Percentiles rank a stretch among this genome's conserved stretches.
phyloP scores from a whole-genome alignment of 2,888 invertebrate species.

The Eucera pruinosa region DNA sequence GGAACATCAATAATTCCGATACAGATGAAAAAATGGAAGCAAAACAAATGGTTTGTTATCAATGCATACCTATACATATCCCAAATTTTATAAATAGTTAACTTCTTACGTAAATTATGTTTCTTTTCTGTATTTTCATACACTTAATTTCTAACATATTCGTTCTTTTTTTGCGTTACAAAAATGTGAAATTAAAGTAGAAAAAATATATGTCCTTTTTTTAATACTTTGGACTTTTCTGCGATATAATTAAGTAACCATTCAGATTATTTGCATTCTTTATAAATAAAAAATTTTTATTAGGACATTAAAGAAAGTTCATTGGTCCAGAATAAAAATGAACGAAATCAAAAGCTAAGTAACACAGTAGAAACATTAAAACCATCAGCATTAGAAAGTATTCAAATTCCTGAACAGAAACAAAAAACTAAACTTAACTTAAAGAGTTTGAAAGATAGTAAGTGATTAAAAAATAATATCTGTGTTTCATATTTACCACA shows the following conservation, averaged over 20 bases:
- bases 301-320: constrained; percentile 19
- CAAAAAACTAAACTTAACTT: constrained; percentile 40
- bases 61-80: neutral
- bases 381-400: neutral
- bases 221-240: neutral
- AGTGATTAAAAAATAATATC: constrained; percentile 14
- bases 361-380: neutral
- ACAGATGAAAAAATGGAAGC: constrained; percentile 6
- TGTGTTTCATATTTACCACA: neutral
- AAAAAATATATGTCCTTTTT: neutral
- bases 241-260: neutral
- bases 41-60: constrained; percentile 23
- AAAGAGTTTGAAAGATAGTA: constrained; percentile 41
- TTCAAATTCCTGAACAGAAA: neutral
- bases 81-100: too few species aligned
- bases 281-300: neutral
- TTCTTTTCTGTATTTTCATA: too few species aligned
- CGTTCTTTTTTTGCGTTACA: too few species aligned
- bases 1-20: neutral
- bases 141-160: too few species aligned
- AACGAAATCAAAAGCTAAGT: constrained; percentile 13
- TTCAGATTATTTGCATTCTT: neutral
- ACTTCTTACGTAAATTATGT: too few species aligned
- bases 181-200: too few species aligned
- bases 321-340: constrained; percentile 22